phyloP scores from a whole-genome alignment of 23 tunicate species.

The Corella eumyota region DNA sequence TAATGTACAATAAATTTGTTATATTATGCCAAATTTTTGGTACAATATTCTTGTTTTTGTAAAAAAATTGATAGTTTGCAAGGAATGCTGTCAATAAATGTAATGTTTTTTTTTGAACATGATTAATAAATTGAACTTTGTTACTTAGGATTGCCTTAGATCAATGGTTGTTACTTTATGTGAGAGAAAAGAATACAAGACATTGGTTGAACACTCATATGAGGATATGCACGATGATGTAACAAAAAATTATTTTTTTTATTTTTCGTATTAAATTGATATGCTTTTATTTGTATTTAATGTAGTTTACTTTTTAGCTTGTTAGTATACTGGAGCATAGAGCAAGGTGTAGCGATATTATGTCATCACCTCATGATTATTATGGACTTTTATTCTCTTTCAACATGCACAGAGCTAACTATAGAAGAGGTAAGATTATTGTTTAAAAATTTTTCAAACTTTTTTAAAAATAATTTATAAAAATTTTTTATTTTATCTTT shows the following conservation, averaged over 20 bases:
- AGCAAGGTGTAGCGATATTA: constrained; percentile 63
- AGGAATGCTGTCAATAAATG: neutral
- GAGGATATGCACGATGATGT: constrained; percentile 60
- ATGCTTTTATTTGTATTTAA: neutral
- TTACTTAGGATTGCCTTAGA: constrained; percentile 56
- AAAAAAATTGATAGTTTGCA: neutral
- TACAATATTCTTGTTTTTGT: constrained; percentile 1
- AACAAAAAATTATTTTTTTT: neutral
- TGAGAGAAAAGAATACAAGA: constrained; percentile 64
- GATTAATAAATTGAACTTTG: neutral
- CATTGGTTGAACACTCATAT: constrained; percentile 65
- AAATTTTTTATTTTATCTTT: neutral
- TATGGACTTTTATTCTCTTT: constrained; percentile 76
- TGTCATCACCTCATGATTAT: constrained; percentile 28
- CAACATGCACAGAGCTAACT: constrained; percentile 55
- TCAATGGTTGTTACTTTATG: constrained; percentile 60
- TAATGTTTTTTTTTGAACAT: neutral
- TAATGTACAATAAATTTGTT: too few species aligned
- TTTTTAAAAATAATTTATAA: neutral
- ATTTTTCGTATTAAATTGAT: neutral
- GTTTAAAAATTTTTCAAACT: too few species aligned
- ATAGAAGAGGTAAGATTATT: constrained; percentile 65
- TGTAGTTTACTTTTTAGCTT: constrained; percentile 15
- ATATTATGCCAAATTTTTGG: too few species aligned
- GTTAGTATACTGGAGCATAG: constrained; percentile 69